These are phyloP conservation scores for Drosophila paramelanica DNA, from an alignment of 2,888 invertebrate genomes.

Conservation along the genomic window DNA sequence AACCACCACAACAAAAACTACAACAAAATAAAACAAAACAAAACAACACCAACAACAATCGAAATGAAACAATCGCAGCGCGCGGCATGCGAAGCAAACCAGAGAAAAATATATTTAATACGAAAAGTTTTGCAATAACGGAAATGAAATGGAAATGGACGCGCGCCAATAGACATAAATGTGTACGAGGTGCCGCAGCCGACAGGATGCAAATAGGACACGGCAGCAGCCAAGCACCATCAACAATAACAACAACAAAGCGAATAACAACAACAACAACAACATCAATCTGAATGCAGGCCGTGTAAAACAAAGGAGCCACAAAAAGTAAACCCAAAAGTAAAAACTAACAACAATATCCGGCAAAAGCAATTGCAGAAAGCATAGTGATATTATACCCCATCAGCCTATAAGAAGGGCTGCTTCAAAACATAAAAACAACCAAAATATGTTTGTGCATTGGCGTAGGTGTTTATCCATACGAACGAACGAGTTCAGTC, in stretches of 20 bases:
- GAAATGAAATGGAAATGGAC: constrained; percentile 81
- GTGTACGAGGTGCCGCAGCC: constrained; percentile 61
- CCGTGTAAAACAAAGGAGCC: constrained; percentile 71
- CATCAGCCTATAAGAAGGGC: constrained; percentile 32
- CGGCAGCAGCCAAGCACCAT: constrained; percentile 56
- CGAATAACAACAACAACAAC: constrained; percentile 35
- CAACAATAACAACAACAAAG: constrained; percentile 36
- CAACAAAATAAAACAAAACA: constrained; percentile 26
- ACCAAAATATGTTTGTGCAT: constrained; percentile 32
- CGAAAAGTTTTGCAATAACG: constrained; percentile 80
- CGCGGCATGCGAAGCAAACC: constrained; percentile 36
- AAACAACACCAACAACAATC: constrained; percentile 36
- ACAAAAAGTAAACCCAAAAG: constrained; percentile 69
- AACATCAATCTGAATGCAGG: constrained; percentile 66
- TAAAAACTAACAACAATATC: constrained; percentile 78
- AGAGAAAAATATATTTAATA: constrained; percentile 79
- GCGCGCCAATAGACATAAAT: constrained; percentile 80
- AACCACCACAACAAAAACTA: constrained; percentile 50
- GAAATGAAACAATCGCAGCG: constrained; percentile 71
- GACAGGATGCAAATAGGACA: constrained; percentile 78
- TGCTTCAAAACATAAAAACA: constrained; percentile 57
- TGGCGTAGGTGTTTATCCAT: constrained; percentile 1
- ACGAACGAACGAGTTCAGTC: constrained; percentile 9
- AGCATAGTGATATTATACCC: constrained; percentile 50
- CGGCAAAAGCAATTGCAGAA: constrained; percentile 78